phyloP scores from a whole-genome alignment of 2,888 invertebrate genomes.

The Callosobruchus maculatus region DNA sequence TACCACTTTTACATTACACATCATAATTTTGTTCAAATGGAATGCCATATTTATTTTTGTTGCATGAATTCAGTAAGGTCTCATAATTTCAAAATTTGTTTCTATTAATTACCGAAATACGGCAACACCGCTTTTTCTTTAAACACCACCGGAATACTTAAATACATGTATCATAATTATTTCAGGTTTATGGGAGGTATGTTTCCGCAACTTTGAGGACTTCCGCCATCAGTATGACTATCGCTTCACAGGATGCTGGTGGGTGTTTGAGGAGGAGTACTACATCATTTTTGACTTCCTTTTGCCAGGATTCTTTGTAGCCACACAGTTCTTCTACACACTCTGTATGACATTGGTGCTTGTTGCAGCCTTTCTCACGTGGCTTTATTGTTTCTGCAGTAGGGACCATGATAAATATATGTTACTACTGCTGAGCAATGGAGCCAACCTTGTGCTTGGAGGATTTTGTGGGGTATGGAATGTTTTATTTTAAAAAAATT shows the following conservation, averaged over 20 bases:
- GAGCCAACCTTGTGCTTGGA: conserved; percentile 67
- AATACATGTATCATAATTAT: conserved; percentile 25
- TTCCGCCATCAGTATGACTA: conserved; percentile 81
- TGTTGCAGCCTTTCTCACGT: conserved; percentile 69
- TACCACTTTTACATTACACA: no score
- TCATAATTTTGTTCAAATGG: no score
- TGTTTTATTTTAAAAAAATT: no score
- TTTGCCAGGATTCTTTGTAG: conserved; percentile 86
- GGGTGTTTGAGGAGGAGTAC: conserved; percentile 96
- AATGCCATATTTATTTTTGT: no score
- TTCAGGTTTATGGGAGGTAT: conserved; percentile 91
- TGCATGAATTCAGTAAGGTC: no score
- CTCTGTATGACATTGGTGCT: conserved; percentile 79
- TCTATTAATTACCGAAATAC: no score
- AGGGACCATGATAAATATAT: conserved; percentile 74
- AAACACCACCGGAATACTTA: no score
- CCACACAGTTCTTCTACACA: conserved; percentile 92
- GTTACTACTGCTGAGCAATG: conserved; percentile 69
- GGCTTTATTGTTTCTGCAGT: conserved; percentile 70
- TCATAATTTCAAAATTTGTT: no score
- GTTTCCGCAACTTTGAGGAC: conserved; percentile 85
- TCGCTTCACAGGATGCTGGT: conserved; percentile 85
- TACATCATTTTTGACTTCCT: conserved; percentile 90
- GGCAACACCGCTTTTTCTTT: no score
- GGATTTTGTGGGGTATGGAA: conserved; percentile 45